Evolutionary conservation across 2,113 vertebrate genomes (phyloP).

Genomic region (Otis tarda): DNA sequence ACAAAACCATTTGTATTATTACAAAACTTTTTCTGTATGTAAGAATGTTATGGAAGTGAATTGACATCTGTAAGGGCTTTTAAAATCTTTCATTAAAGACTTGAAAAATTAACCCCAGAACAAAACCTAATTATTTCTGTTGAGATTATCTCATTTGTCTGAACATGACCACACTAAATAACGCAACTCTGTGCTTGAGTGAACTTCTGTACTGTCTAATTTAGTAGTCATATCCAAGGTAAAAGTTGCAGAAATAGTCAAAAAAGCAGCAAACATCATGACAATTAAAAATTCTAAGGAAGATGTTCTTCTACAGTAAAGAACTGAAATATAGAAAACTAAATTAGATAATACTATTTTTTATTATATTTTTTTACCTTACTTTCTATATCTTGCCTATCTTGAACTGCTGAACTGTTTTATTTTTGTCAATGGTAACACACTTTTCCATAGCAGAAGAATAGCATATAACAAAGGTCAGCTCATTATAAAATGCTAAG

Average conservation of each 20-base stretch:
- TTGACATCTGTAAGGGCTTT: background rate
- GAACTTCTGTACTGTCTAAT: background rate
- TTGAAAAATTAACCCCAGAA: background rate
- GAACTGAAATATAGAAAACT: background rate
- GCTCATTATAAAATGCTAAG: background rate
- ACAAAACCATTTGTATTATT: background rate
- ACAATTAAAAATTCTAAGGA: background rate
- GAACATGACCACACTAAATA: background rate
- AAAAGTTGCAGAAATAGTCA: background rate
- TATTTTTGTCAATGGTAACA: background rate
- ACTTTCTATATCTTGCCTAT: background rate
- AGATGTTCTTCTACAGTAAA: background rate
- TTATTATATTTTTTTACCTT: background rate
- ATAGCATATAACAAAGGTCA: background rate
- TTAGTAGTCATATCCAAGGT: background rate
- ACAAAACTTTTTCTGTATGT: background rate
- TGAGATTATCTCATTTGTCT: background rate
- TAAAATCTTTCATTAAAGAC: background rate
- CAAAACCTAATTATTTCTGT: background rate
- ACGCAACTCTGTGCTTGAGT: background rate
- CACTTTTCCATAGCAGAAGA: background rate
- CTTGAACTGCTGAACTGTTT: background rate
- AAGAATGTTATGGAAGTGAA: background rate
- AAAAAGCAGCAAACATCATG: accelerated
- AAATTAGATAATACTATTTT: background rate